Conservation (phyloP, 1,140 invertebrate species). For the Epicauta chinensis region DNA sequence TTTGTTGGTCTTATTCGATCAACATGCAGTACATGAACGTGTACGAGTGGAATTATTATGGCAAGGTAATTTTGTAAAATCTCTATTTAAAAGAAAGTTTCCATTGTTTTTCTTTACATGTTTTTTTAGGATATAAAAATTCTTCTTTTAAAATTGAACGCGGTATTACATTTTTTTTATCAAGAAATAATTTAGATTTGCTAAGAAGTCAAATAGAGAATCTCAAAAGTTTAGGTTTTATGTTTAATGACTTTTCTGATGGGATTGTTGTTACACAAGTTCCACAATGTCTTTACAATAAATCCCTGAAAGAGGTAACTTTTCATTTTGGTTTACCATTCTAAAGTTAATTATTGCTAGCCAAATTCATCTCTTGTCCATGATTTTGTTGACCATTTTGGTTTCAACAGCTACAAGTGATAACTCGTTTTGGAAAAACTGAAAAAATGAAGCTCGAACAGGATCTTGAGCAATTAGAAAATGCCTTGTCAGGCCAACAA, state of each 20-base stretch:
- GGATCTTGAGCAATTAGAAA: no score
- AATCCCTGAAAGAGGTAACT: conserved; percentile 25
- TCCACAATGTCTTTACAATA: conserved; percentile 33
- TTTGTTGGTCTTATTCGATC: conserved; percentile 61
- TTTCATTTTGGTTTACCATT: not conserved
- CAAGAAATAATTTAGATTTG: conserved; percentile 22
- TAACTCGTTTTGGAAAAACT: no score
- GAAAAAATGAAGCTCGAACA: no score
- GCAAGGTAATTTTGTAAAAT: conserved; percentile 37
- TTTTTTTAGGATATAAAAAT: conserved; percentile 9
- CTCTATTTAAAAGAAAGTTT: no score
- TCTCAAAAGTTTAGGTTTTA: conserved; percentile 26
- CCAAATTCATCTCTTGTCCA: no score
- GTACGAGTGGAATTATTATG: conserved; percentile 55
- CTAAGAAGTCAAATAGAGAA: conserved; percentile 18
- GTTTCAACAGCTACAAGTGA: no score
- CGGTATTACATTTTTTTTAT: conserved; percentile 24
- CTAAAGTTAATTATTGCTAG: not conserved
- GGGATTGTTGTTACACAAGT: conserved; percentile 22
- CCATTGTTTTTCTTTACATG: not conserved
- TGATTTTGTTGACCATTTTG: no score
- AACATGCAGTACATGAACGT: conserved; percentile 71
- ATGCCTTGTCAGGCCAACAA: no score
- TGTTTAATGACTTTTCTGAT: conserved; percentile 22
- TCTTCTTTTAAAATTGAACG: conserved; percentile 1